phyloP scores from a whole-genome alignment of 2,113 vertebrate genomes.

The Lepus europaeus region DNA sequence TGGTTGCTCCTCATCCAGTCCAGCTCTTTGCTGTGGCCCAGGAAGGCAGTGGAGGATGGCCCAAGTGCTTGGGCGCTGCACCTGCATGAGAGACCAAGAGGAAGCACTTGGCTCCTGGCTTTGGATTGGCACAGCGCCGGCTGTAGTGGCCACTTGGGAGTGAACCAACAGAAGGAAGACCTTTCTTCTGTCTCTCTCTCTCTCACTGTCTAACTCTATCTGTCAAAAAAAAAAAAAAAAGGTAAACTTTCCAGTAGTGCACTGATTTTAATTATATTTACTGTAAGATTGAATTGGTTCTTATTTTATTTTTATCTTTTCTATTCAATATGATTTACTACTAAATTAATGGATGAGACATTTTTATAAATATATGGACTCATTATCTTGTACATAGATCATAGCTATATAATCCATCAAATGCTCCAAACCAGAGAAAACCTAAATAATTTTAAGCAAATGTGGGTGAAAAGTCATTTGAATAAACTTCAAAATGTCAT shows the following conservation, averaged over 20 bases:
- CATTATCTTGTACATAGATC: conserved; percentile 21
- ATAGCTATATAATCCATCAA: conserved; percentile 20
- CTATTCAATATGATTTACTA: conserved; percentile 44
- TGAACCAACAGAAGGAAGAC: no score
- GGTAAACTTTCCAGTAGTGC: background rate
- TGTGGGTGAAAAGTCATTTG: conserved; percentile 62
- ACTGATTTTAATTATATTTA: background rate
- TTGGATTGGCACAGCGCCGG: no score
- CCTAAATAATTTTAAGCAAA: conserved; percentile 50
- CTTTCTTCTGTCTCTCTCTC: no score
- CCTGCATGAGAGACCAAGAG: no score
- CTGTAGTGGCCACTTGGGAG: no score
- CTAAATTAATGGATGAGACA: conserved; percentile 16
- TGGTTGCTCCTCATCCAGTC: no score
- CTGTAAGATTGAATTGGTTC: background rate
- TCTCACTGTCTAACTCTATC: no score
- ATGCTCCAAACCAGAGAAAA: conserved; percentile 20
- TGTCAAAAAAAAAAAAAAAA: no score
- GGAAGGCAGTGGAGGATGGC: no score
- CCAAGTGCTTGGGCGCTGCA: no score
- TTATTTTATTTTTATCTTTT: conserved; percentile 55
- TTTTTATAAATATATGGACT: conserved; percentile 50
- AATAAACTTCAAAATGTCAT: conserved; percentile 44
- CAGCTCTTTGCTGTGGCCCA: no score
- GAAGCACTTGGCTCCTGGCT: no score